Base-by-base conservation (phyloP, 2,888 invertebrate species). In the Aradus depressus region DNA sequence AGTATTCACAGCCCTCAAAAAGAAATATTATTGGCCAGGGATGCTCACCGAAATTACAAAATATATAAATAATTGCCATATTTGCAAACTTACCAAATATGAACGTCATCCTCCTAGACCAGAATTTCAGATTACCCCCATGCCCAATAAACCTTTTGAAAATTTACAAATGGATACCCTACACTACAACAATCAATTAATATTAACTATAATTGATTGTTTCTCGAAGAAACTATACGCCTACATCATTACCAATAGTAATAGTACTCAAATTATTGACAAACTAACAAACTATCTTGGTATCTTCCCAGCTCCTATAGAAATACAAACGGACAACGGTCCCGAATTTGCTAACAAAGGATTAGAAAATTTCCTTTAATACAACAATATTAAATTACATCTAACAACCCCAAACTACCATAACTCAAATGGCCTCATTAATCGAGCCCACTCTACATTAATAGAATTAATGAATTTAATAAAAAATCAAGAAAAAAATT, bases 331-430 rank as follows among this genome's bases (percentile, higher is more conserved):
- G 16, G 43, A 43, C 22, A 43, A 43, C 14, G 43, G 43, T 4
- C 25, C 25, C 4, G 43, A 43, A 43, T 43, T 43, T 25, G 25
- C 25, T 3, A 43, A 43, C 25, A 43, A 44, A 31, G 44, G 44
- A 3, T 21, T 44, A 19, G 44, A 31, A 31, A 28, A 28, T 10
- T 28, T 28, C 28, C 10, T 28, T 10, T 6, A 28, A 28, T 28
- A 28, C 28, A 28, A 31, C 16, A 44, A 44, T 19, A 16, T 31
- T 14, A 28, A 44, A 44, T 6, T 44, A 3, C 31, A 44, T 18
- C 31, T 23, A 16, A 44, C 44, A 14, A 44, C 44, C 5, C 44
- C 44, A 16, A 25, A 44, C 21, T 28, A 44, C 16, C 16, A 23
- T 2, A 44, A 44, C 26, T 44, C 44, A 4, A 44, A 44, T 16